phyloP scores from a whole-genome alignment of 2,113 vertebrate genomes.

The Caranx ignobilis region DNA sequence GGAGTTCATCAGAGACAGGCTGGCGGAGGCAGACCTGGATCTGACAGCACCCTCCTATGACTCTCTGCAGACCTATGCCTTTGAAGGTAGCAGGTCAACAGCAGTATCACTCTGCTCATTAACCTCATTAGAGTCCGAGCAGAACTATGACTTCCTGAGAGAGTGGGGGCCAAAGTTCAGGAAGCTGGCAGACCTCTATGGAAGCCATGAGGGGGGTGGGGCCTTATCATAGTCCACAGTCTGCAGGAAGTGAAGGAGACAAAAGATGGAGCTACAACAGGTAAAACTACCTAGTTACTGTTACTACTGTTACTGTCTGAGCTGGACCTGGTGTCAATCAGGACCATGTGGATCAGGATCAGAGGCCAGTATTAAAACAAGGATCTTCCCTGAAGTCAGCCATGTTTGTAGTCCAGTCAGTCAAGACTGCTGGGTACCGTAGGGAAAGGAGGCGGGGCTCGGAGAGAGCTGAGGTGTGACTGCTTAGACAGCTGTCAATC shows the following conservation, averaged over 20 bases:
- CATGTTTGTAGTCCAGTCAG: no score
- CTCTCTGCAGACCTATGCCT: constrained; percentile 92
- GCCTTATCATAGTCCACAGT: not conserved
- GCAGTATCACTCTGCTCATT: constrained; percentile 91
- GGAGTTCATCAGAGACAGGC: constrained; percentile 89
- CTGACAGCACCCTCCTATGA: constrained; percentile 89
- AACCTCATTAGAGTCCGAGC: constrained; percentile 90
- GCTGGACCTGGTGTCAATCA: not conserved
- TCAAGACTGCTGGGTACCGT: no score
- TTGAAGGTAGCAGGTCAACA: constrained; percentile 89
- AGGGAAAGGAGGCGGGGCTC: no score
- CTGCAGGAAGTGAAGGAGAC: not conserved
- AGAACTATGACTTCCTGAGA: constrained; percentile 92
- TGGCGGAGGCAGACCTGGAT: constrained; percentile 90
- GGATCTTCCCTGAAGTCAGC: no score
- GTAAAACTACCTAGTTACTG: not conserved
- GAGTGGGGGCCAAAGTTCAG: constrained; percentile 94
- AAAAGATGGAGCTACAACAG: not conserved
- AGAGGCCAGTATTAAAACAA: not conserved
- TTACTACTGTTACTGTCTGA: not conserved
- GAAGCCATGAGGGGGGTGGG: not conserved
- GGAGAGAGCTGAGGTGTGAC: no score
- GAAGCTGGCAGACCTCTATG: constrained; percentile 92
- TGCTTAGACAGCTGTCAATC: no score
- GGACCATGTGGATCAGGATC: not conserved